A percentile compares a stretch with the other conserved stretches of the same genome.
phyloP scores from a whole-genome alignment of 92 coral and sea anemone species.

The Nematostella vectensis region DNA sequence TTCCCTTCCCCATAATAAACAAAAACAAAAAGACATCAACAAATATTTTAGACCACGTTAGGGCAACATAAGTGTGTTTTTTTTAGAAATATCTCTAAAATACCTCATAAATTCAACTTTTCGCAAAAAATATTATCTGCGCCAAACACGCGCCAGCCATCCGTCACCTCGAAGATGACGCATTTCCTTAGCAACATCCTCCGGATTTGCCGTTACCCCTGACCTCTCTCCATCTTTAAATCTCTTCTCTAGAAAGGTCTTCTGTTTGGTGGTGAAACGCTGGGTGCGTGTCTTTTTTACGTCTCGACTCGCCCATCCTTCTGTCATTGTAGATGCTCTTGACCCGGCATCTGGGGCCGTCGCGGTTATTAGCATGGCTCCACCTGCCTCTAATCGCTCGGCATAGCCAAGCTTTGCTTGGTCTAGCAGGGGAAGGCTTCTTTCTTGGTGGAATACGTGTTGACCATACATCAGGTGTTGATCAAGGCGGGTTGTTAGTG shows the following conservation, averaged over 20 bases:
- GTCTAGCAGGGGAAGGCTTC: slow-evolving; percentile 19
- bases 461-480: slow-evolving; percentile 24
- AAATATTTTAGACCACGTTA: no score
- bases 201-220: slow-evolving; percentile 20
- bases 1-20: no score
- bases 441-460: slow-evolving; percentile 13
- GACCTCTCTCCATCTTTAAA: slow-evolving; percentile 17
- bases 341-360: background rate
- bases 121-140: no score
- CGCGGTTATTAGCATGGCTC: slow-evolving; percentile 3
- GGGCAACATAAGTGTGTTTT: no score
- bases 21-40: no score
- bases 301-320: slow-evolving; percentile 24
- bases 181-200: slow-evolving; percentile 26
- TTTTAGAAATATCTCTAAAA: no score
- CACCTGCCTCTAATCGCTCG: slow-evolving; percentile 24
- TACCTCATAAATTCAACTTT: no score
- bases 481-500: slow-evolving; percentile 15
- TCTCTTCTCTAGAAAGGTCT: slow-evolving; percentile 11
- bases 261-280: slow-evolving; percentile 19
- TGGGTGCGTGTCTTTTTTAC: slow-evolving; percentile 5
- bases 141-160: no score
- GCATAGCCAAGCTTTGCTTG: slow-evolving; percentile 16
- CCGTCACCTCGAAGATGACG: slow-evolving; percentile 15
- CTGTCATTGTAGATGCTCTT: slow-evolving; percentile 7